Base-by-base conservation (phyloP, 2,888 invertebrate species). In the Agrenia bidenticulata region DNA sequence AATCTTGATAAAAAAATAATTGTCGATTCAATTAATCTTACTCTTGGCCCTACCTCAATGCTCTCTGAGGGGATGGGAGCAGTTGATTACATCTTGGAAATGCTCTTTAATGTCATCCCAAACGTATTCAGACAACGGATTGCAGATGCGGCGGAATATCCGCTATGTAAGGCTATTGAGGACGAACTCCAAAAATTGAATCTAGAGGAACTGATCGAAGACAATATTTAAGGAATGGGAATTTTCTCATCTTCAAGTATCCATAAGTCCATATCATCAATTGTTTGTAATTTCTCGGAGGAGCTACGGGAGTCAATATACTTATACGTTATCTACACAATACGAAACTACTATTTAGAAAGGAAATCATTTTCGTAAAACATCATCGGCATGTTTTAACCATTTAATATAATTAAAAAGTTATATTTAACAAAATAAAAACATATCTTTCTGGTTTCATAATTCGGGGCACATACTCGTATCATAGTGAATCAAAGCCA, bases 51-150 rank as follows among this genome's bases (percentile, higher is more conserved):
- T 77, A 89, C 92, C 73, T 90, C 91, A 80, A 84, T 90, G 7
- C 83, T 90, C 24, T 88, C 89, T 76, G 86, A 91, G 75, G 93
- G 94, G 0, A 88, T 91, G 0, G 92, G 93, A 11, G 90, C 90
- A 0, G 73, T 90, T n/a, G 93, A 94, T 80, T 93, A 92, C 77
- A 78, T 88, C 0, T 82, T 92, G 70, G 94, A 94, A 80, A 87
- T 89, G 64, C 84, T 83, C 4, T 84, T 92, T 0, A 94, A 94
- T 79, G 83, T 92, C 51, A 78, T 93, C 56, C 92, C 93, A 0
- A 94, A 94, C 83, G 81, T 92, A 50, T 81, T 94, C 68, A 85
- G 93, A 60, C 90, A 91, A 78, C 91, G 92, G 81, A 90, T 93
- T 67, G 89, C 91, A 86, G 89, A 90, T 77, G 90, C 90, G 0